These are phyloP conservation scores for Tenualosa ilisha DNA, from an alignment of 2,797 vertebrate genomes.

Conservation along the genomic window DNA sequence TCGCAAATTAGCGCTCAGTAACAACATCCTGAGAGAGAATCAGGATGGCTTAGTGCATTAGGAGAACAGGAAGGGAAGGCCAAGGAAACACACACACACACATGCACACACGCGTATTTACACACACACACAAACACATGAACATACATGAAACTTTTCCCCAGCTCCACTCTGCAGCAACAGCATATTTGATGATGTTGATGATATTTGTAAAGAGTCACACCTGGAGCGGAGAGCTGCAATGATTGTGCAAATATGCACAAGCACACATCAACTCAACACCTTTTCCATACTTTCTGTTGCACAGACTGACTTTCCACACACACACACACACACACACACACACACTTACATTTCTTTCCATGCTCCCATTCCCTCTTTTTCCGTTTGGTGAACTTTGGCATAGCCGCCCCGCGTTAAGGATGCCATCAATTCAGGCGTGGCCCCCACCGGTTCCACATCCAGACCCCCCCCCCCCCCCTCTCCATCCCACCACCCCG, in stretches of 20 bases:
- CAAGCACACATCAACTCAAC: constrained; percentile 3
- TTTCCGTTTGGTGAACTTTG: constrained; percentile 15
- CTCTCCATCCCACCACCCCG: not conserved
- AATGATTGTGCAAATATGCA: too few species aligned
- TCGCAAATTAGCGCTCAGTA: constrained; percentile 73
- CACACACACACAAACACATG: not conserved
- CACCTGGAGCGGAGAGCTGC: too few species aligned
- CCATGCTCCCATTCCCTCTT: not conserved
- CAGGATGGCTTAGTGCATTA: constrained; percentile 62
- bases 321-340: constrained; percentile 48
- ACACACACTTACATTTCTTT: constrained; percentile 9
- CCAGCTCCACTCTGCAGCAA: not conserved
- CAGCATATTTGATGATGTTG: not conserved
- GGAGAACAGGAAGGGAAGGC: constrained; percentile 58
- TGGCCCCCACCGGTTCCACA: not conserved
- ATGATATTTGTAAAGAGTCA: not conserved
- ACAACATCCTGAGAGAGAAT: constrained; percentile 71
- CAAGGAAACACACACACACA: constrained; percentile 47
- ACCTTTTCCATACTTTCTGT: too few species aligned
- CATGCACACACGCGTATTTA: not conserved
- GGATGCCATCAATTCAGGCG: constrained; percentile 13
- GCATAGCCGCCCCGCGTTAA: not conserved
- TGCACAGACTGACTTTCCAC: not conserved
- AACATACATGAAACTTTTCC: not conserved
- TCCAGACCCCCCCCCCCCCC: not conserved